These are phyloP conservation scores for Podabrus alpinus DNA, from an alignment of 2,888 invertebrate species.

Conservation along the genomic window DNA sequence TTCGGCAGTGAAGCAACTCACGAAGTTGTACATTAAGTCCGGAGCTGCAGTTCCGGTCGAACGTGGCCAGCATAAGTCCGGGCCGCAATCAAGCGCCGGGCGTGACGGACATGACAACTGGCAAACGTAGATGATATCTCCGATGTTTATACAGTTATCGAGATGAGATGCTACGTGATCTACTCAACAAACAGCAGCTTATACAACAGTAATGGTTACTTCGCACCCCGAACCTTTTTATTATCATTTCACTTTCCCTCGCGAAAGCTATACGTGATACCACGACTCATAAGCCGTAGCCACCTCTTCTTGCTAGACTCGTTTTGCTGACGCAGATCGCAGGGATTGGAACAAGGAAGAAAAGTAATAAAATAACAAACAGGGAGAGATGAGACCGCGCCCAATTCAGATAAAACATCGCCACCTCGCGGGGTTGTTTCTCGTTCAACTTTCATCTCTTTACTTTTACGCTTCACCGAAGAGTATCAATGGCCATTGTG, in stretches of 20 bases:
- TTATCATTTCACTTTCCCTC: slow-evolving; percentile 32
- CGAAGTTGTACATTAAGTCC: slow-evolving; percentile 43
- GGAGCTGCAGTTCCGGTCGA: slow-evolving; percentile 45
- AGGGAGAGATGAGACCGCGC: slow-evolving; percentile 47
- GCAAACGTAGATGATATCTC: slow-evolving; percentile 35
- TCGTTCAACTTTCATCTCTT: slow-evolving; percentile 39
- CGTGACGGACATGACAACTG: slow-evolving; percentile 53
- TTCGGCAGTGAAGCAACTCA: slow-evolving; percentile 40
- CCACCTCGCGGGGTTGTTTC: slow-evolving; percentile 38
- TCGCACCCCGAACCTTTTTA: slow-evolving; percentile 21
- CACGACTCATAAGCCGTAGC: slow-evolving; percentile 38
- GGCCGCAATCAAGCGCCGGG: slow-evolving; percentile 51
- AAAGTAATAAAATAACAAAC: slow-evolving; percentile 50
- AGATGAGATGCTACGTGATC: slow-evolving; percentile 32
- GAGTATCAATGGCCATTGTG: slow-evolving; percentile 32
- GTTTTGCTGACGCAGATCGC: slow-evolving; percentile 43
- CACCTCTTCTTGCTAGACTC: slow-evolving; percentile 28
- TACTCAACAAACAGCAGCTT: slow-evolving; percentile 24
- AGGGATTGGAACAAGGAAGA: slow-evolving; percentile 45
- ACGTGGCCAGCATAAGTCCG: slow-evolving; percentile 54
- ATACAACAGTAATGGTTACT: slow-evolving; percentile 18
- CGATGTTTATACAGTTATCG: slow-evolving; percentile 38
- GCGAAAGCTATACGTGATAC: slow-evolving; percentile 35
- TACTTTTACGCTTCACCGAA: slow-evolving; percentile 36
- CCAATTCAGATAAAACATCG: slow-evolving; percentile 35